Conservation (phyloP, 2,797 vertebrate species). For the Helicolenus hilgendorfi region DNA sequence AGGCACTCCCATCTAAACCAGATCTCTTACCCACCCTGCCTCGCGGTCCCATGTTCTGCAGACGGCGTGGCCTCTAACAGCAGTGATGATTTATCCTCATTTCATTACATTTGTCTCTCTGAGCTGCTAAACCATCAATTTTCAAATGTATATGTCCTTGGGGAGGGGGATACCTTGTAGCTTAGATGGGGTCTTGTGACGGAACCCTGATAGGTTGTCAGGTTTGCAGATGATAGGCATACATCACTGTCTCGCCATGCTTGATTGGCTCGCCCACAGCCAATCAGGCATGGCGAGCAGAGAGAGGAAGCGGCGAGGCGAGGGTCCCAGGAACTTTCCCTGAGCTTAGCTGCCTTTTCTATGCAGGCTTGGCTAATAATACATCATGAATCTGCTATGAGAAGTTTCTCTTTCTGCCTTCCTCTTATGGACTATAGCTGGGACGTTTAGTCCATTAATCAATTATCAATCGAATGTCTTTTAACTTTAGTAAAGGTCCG, state of each 20-base stretch:
- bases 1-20: not conserved
- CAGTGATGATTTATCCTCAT: slow-evolving; percentile 67
- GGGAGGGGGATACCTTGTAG: slow-evolving; percentile 14
- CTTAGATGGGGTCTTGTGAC: slow-evolving; percentile 38
- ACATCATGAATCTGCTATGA: not conserved
- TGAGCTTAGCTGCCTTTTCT: not conserved
- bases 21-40: not conserved
- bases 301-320: not conserved
- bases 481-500: not conserved
- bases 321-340: not conserved
- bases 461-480: not conserved
- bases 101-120: slow-evolving; percentile 56
- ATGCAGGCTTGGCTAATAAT: not conserved
- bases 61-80: slow-evolving; percentile 14
- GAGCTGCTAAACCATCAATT: slow-evolving; percentile 48
- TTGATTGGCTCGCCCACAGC: slow-evolving; percentile 27
- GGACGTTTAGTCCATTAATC: not conserved
- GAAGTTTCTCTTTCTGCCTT: not conserved
- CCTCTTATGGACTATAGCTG: not conserved
- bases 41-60: not conserved
- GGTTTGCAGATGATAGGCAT: slow-evolving; percentile 64
- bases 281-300: slow-evolving; percentile 8
- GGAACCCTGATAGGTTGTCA: slow-evolving; percentile 57
- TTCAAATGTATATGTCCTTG: slow-evolving; percentile 45
- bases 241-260: slow-evolving; percentile 55